Evolutionary conservation across 2,888 invertebrate species (phyloP), one percentile per base, ranked within the genome.

Genomic region (Neria commutata): DNA sequence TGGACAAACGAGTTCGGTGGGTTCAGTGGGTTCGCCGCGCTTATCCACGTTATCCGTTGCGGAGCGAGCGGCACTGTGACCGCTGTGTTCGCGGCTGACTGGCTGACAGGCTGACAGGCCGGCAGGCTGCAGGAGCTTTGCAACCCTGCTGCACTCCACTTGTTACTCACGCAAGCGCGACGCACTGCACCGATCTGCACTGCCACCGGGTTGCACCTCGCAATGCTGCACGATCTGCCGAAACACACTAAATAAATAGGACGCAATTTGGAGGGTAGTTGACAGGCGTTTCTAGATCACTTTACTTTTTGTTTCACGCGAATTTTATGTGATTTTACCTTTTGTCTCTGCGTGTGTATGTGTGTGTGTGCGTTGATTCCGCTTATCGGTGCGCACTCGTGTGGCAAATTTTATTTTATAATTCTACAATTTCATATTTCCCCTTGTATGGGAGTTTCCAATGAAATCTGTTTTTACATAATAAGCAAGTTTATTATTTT

Each of bases 401-500:
- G n/a, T n/a, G n/a, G n/a, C n/a, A n/a, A n/a, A n/a, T n/a, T n/a
- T n/a, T n/a, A 42, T 42, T 42, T 42, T 3, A 17, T 19, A 19
- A 42, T 19, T 42, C 21, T 19, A 5, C 42, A 42, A 42, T 42
- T 42, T 42, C 21, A 6, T 42, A 17, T 42, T 19, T 42, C 21
- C 4, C 21, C 8, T 14, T 14, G 4, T n/a, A 14, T 37, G 8
- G 8, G 4, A 42, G 21, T 42, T 42, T 42, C 17, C 42, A 42
- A 19, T 21, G n/a, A 19, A 42, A 42, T 49, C 6, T 49, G 26
- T 49, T 49, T 49, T 49, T 29, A 29, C 49, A 49, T 29, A 49
- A 29, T 26, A 49, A 29, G 25, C 4, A 42, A 42, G 21, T 19
- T 42, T 17, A 37, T 29, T 29, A 29, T 11, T 8, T 16, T 16